A percentile compares a stretch with the other conserved stretches of the same genome.
These are phyloP conservation scores for Lucinisca nassula DNA, from an alignment of 2,888 invertebrate species.

Conservation along the genomic window DNA sequence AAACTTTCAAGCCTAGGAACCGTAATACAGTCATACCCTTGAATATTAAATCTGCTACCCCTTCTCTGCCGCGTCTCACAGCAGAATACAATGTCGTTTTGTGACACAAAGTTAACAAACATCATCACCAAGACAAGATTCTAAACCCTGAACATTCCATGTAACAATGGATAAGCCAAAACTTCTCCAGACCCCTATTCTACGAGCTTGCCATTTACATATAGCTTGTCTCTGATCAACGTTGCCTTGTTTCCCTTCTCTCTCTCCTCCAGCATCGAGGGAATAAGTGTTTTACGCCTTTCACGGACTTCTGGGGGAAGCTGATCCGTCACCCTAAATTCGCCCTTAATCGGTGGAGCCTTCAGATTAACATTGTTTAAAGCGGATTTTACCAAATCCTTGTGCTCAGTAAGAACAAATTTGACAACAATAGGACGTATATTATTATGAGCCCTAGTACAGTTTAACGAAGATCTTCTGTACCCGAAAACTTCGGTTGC, in stretches of 20 bases:
- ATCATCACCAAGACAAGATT: not conserved
- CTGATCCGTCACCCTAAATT: not conserved
- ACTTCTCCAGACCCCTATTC: slow-evolving; percentile 12
- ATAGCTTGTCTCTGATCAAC: not conserved
- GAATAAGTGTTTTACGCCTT: not conserved
- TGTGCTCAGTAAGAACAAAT: not conserved
- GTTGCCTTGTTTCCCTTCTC: not conserved
- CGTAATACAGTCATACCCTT: slow-evolving; percentile 7
- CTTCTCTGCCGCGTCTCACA: slow-evolving; percentile 25
- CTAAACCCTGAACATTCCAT: slow-evolving; percentile 18
- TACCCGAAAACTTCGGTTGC: too few species aligned
- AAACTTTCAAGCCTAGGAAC: slow-evolving; percentile 6
- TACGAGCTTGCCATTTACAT: not conserved
- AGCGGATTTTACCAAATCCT: not conserved
- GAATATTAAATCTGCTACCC: not conserved
- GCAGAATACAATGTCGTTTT: slow-evolving; percentile 1
- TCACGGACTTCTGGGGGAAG: not conserved
- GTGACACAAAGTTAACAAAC: slow-evolving; percentile 7
- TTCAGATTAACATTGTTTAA: not conserved
- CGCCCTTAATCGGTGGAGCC: too few species aligned
- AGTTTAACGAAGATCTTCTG: too few species aligned
- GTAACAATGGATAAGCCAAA: not conserved
- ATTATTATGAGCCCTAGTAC: not conserved
- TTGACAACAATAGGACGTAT: not conserved
- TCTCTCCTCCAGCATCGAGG: not conserved